Evolutionary conservation across 2,888 invertebrate species (phyloP), one percentile per base, ranked within the genome.

Genomic region (Drosophila neotestacea): DNA sequence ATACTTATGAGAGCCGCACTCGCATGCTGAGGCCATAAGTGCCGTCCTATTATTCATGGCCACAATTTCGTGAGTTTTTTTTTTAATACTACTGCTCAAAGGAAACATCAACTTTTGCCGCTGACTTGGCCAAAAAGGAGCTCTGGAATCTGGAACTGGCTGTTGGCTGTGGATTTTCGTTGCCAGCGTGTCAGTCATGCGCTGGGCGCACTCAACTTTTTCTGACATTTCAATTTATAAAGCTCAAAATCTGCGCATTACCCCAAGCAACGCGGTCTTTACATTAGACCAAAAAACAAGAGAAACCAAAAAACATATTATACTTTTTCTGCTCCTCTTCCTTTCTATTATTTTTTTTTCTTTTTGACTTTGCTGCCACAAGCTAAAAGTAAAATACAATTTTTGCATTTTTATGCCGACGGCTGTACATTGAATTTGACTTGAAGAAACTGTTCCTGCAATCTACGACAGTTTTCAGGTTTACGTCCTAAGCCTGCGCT

Each of bases 181-280:
- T 68, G 66, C 41, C 71, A 70, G 69, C 70, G 72, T 85, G 88
- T 85, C 89, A 86, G 87, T 84, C 84, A 74, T 55, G 79, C 70
- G 55, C 70, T 65, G 69, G 63, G 71, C 50, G 67, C 67, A 63
- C 81, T 86, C 89, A 86, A 86, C 82, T 86, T 86, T 86, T 86
- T 87, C 81, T 86, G 85, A 86, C 85, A 86, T 86, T 86, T 86
- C 89, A 86, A 86, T 86, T 86, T 86, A 89, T 86, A 86, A 82
- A 87, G 86, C 89, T 86, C 81, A 84, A 83, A 85, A 85, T 88
- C 87, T 86, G 79, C 71, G 71, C 81, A 76, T 78, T 82, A 81
- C 84, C 88, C 88, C 71, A 71, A 84, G 84, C 84, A 70, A 32
- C 71, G 65, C 81, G 70, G 70, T 70, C 75, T 88, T 80, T 71